Evolutionary conservation across 2,113 vertebrate genomes (phyloP).

Genomic region (Pantherophis guttatus): DNA sequence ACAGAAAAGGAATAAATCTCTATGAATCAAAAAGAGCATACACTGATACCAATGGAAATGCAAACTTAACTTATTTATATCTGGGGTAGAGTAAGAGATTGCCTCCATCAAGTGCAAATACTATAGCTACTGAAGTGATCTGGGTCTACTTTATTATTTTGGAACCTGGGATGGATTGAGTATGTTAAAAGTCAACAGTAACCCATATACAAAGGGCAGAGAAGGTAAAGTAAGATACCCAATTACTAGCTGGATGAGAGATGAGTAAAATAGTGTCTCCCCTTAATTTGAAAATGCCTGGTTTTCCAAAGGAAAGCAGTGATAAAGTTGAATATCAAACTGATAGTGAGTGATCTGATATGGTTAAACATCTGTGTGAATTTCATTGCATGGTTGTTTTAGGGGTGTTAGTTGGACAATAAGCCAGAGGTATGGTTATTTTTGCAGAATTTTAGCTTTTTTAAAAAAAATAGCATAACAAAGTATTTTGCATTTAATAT

Average conservation of each 20-base stretch:
- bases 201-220: no score
- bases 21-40: not conserved
- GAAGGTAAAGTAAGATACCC: no score
- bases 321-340: not conserved
- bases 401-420: not conserved
- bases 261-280: not conserved
- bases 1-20: not conserved
- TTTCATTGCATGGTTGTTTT: not conserved
- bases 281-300: not conserved
- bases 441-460: not conserved
- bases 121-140: no score
- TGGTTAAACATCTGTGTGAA: not conserved
- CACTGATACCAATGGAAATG: not conserved
- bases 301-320: not conserved
- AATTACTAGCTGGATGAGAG: no score
- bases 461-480: not conserved
- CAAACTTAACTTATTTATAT: no score
- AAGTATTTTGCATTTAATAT: not conserved
- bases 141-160: no score
- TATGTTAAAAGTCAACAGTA: not conserved
- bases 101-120: no score
- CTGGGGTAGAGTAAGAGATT: no score
- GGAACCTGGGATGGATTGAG: no score
- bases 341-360: not conserved
- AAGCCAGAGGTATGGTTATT: not conserved